phyloP scores from a whole-genome alignment of 2,888 invertebrate species.

The Chrysopilus asiliformis region DNA sequence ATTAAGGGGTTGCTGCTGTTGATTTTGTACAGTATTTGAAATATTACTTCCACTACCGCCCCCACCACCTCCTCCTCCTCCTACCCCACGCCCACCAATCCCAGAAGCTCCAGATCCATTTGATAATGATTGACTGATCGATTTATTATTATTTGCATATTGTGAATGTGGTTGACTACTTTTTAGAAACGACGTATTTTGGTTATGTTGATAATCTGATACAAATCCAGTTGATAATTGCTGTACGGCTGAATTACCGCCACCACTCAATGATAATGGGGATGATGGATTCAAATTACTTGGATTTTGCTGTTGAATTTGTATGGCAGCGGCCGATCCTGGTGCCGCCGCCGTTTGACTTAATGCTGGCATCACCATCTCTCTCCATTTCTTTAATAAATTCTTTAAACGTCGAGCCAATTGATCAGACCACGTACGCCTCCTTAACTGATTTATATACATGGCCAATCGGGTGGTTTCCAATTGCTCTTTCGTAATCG shows the following conservation, averaged over 20 bases:
- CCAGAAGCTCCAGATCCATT: too few relatives aligned
- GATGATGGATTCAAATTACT: slow-evolving; percentile 18
- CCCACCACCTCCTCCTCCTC: too few relatives aligned
- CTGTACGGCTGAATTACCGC: slow-evolving; percentile 9
- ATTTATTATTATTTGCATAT: neutral
- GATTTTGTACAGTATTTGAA: too few relatives aligned
- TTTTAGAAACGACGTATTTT: neutral
- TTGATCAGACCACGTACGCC: slow-evolving; percentile 70
- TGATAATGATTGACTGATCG: neutral
- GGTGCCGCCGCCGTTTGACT: slow-evolving; percentile 12
- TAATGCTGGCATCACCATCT: slow-evolving; percentile 54
- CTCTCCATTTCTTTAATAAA: slow-evolving; percentile 84
- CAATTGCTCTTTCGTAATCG: slow-evolving; percentile 34
- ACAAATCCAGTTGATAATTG: too few relatives aligned
- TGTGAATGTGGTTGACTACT: neutral
- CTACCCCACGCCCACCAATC: too few relatives aligned
- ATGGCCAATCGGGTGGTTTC: slow-evolving; percentile 87
- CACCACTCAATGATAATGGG: slow-evolving; percentile 16
- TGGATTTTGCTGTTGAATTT: neutral
- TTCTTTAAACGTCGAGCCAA: slow-evolving; percentile 84
- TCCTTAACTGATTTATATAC: slow-evolving; percentile 81
- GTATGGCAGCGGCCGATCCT: slow-evolving; percentile 1
- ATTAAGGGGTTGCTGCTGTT: neutral
- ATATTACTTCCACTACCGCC: neutral
- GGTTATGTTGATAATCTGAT: neutral